phyloP scores from a whole-genome alignment of 2,888 invertebrate genomes.

The Eilema griseolum region DNA sequence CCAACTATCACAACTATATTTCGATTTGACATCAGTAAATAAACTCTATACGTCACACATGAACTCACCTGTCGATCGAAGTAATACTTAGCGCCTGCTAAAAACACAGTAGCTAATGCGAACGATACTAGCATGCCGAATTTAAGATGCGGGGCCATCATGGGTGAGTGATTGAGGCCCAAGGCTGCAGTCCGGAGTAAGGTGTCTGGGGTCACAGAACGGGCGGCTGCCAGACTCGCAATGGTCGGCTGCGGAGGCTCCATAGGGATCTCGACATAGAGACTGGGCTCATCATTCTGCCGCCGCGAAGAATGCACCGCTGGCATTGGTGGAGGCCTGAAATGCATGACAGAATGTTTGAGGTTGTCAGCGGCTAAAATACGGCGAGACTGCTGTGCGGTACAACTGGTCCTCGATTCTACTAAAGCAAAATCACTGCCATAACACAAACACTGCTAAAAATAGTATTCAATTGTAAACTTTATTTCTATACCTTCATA shows the following conservation, averaged over 20 bases:
- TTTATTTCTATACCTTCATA: too few species aligned
- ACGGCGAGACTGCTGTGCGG: too few species aligned
- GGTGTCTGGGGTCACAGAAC: slow-evolving; percentile 82
- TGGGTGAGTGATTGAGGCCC: slow-evolving; percentile 78
- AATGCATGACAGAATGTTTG: neutral
- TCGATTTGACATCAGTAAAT: too few species aligned
- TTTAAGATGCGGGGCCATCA: slow-evolving; percentile 88
- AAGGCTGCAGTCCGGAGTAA: slow-evolving; percentile 80
- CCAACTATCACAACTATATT: neutral
- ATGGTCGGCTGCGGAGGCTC: slow-evolving; percentile 79
- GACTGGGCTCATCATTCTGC: slow-evolving; percentile 72
- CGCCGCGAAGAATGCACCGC: slow-evolving; percentile 71
- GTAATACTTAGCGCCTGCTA: slow-evolving; percentile 91
- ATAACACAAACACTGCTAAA: too few species aligned
- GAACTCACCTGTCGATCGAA: slow-evolving; percentile 88
- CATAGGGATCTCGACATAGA: slow-evolving; percentile 80
- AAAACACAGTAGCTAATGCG: slow-evolving; percentile 89
- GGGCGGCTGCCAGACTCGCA: slow-evolving; percentile 79
- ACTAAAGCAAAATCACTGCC: too few species aligned
- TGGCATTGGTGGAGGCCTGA: slow-evolving; percentile 71
- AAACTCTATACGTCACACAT: neutral
- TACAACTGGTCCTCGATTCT: too few species aligned
- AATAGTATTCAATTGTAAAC: too few species aligned
- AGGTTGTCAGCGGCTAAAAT: neutral
- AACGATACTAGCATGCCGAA: slow-evolving; percentile 91